Conservation (phyloP, 2,113 vertebrate species). For the Holacanthus passer region DNA sequence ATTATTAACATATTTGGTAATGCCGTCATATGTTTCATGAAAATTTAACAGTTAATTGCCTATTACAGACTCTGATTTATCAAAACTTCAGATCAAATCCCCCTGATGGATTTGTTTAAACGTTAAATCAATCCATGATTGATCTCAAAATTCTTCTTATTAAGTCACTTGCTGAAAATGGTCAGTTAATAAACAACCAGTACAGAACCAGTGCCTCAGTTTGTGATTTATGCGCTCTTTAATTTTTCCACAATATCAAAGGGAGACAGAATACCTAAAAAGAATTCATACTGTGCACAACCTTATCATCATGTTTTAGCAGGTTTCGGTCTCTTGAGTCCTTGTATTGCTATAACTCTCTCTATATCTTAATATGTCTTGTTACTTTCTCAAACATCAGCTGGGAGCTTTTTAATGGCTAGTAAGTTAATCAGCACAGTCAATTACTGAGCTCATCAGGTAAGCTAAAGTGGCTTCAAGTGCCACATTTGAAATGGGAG, state of each 20-base stretch:
- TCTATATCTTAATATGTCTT: conserved; percentile 24
- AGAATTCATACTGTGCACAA: not conserved
- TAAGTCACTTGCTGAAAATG: conserved; percentile 56
- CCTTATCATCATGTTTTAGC: conserved; percentile 25
- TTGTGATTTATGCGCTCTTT: conserved; percentile 13
- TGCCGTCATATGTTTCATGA: conserved; percentile 49
- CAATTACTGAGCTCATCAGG: conserved; percentile 51
- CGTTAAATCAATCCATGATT: conserved; percentile 69
- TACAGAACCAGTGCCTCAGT: not conserved
- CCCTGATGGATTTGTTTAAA: conserved; percentile 68
- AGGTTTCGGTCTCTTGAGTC: conserved; percentile 15
- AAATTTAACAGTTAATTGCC: conserved; percentile 72
- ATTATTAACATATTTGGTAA: conserved; percentile 73
- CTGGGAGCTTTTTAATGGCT: conserved; percentile 43
- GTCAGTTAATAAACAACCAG: conserved; percentile 57
- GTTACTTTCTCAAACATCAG: conserved; percentile 43
- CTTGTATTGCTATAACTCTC: conserved; percentile 14
- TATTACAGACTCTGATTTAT: conserved; percentile 58
- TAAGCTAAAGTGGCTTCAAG: conserved; percentile 25
- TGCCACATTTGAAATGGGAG: conserved; percentile 28
- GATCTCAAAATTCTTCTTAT: conserved; percentile 56
- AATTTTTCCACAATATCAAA: conserved; percentile 12
- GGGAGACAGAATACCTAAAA: conserved; percentile 6
- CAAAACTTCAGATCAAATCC: conserved; percentile 57
- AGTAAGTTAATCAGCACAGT: conserved; percentile 47